These are phyloP conservation scores for Helicorthomorpha holstii DNA, from an alignment of 1,140 invertebrate genomes.

Conservation along the genomic window DNA sequence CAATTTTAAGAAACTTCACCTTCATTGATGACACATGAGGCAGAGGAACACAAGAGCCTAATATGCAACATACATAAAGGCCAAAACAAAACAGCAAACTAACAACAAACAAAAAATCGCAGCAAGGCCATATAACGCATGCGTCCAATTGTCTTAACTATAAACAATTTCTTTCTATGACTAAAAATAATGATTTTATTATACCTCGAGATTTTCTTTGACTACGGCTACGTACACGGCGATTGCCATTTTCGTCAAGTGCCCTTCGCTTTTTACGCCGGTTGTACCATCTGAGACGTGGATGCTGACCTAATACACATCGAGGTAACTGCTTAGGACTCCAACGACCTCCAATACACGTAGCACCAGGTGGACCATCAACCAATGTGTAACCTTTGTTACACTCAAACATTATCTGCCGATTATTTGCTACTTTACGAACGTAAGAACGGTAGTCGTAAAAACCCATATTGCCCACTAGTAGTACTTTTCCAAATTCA, in stretches of 20 bases:
- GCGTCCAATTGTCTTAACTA: no score
- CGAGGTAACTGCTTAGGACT: slow-evolving; percentile 49
- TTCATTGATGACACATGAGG: slow-evolving; percentile 42
- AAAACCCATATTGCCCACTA: slow-evolving; percentile 91
- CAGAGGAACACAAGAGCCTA: slow-evolving; percentile 35
- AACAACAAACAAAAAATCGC: no score
- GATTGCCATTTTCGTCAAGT: background rate
- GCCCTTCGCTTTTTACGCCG: slow-evolving; percentile 20
- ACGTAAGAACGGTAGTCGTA: slow-evolving; percentile 96
- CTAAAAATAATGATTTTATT: no score
- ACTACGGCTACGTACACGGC: background rate
- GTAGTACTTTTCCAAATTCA: slow-evolving; percentile 71
- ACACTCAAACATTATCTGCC: slow-evolving; percentile 93
- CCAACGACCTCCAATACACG: slow-evolving; percentile 78
- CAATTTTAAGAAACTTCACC: slow-evolving; percentile 40
- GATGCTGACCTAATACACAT: slow-evolving; percentile 62
- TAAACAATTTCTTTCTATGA: no score
- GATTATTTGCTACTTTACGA: slow-evolving; percentile 71
- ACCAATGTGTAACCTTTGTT: slow-evolving; percentile 71
- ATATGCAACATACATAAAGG: no score
- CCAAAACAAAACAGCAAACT: no score
- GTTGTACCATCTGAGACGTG: slow-evolving; percentile 57
- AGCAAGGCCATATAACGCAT: no score
- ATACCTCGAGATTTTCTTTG: background rate
- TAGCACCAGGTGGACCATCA: slow-evolving; percentile 79